phyloP scores from a whole-genome alignment of 64 coral and sea anemone species.

The Pocillopora verrucosa region DNA sequence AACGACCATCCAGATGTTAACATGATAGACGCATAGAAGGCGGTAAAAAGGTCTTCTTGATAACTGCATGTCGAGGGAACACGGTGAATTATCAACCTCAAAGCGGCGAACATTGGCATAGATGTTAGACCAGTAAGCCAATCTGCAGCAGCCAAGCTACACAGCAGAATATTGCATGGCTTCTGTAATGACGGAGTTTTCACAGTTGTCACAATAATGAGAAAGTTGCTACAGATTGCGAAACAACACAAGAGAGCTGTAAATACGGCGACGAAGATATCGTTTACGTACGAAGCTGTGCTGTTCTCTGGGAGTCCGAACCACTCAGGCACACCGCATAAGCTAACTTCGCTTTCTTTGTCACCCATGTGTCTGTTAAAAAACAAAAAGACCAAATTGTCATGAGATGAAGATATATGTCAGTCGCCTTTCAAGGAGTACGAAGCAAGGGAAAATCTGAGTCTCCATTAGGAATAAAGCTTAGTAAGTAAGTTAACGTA shows the following conservation, averaged over 20 bases:
- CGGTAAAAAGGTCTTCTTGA: neutral
- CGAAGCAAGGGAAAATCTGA: too few relatives aligned
- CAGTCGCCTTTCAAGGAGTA: too few relatives aligned
- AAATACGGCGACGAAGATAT: neutral
- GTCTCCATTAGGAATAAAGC: too few relatives aligned
- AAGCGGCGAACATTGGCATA: constrained; percentile 4
- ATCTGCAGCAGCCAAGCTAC: constrained; percentile 6
- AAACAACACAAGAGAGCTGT: neutral
- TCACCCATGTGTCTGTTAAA: neutral
- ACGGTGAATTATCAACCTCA: neutral
- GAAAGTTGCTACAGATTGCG: neutral
- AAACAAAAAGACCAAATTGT: too few relatives aligned
- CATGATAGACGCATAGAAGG: neutral
- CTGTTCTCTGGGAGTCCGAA: neutral
- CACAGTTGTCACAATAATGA: neutral
- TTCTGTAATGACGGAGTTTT: constrained; percentile 1
- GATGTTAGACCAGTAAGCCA: neutral
- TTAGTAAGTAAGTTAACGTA: too few relatives aligned
- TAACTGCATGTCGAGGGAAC: neutral
- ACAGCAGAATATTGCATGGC: constrained; percentile 8
- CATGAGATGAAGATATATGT: too few relatives aligned
- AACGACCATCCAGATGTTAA: constrained; percentile 5
- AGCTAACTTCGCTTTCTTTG: neutral
- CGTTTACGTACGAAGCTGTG: neutral
- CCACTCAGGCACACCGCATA: constrained; percentile 4